Evolutionary conservation across 1,140 invertebrate species (phyloP).

Genomic region (Stegodyphus mimosarum): DNA sequence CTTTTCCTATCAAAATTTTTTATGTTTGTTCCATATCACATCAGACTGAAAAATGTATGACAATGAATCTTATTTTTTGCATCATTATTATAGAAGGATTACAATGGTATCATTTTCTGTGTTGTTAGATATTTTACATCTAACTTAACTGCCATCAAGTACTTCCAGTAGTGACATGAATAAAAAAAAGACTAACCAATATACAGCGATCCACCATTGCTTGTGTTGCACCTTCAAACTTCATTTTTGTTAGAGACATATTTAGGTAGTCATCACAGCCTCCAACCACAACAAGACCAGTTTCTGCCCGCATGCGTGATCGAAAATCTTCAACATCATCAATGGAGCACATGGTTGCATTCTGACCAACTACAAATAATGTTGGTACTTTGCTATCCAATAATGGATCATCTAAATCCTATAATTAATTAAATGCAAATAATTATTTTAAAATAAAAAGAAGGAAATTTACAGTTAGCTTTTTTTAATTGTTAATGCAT

Average conservation of each 20-base stretch:
- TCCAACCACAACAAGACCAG: constrained; percentile 83
- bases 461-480: too few species aligned
- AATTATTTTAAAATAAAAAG: neutral
- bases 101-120: too few species aligned
- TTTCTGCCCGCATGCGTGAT: constrained; percentile 80
- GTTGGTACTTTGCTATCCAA: constrained; percentile 80
- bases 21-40: too few species aligned
- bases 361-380: constrained; percentile 84
- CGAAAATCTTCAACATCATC: constrained; percentile 84
- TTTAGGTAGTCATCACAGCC: constrained; percentile 82
- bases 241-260: constrained; percentile 78
- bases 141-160: too few species aligned
- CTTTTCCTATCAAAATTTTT: too few species aligned
- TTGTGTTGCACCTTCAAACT: constrained; percentile 81
- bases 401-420: constrained; percentile 80
- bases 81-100: too few species aligned
- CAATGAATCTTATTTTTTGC: too few species aligned
- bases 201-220: constrained; percentile 84
- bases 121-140: too few species aligned
- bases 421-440: neutral
- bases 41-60: too few species aligned
- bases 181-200: constrained; percentile 25
- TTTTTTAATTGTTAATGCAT: too few species aligned
- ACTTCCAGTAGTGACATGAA: neutral
- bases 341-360: constrained; percentile 74